Evolutionary conservation across 1,140 invertebrate genomes (phyloP).

Genomic region (Cherax quadricarinatus): DNA sequence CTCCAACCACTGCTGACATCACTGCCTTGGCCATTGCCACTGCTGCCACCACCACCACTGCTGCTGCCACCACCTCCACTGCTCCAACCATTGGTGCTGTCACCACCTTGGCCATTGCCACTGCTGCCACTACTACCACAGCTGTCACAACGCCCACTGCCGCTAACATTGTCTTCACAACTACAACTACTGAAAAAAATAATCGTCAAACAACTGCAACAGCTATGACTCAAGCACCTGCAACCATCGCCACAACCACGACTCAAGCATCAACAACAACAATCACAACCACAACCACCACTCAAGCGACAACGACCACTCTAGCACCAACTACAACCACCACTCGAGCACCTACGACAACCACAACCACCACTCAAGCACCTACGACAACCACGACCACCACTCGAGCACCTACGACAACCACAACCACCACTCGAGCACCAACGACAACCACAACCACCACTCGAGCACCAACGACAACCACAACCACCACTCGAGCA

Average conservation of each 20-base stretch:
- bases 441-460: background rate
- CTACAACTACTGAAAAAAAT: too few species aligned
- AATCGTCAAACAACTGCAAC: too few species aligned
- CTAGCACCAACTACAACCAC: background rate
- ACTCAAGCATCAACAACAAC: background rate
- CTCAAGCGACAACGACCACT: background rate
- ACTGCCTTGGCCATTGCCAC: background rate
- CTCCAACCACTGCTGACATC: too few species aligned
- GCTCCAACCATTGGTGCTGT: too few species aligned
- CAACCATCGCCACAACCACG: too few species aligned
- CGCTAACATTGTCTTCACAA: too few species aligned
- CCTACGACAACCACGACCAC: too few species aligned
- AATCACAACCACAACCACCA: background rate
- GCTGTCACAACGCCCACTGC: too few species aligned
- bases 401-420: background rate
- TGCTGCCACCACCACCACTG: background rate
- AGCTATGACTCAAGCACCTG: too few species aligned
- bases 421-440: background rate
- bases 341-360: background rate
- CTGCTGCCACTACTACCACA: too few species aligned
- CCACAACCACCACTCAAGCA: too few species aligned
- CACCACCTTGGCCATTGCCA: too few species aligned
- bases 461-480: background rate
- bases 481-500: background rate
- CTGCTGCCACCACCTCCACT: background rate